phyloP scores from a whole-genome alignment of 2,888 invertebrate species.

The Hyalella azteca region DNA sequence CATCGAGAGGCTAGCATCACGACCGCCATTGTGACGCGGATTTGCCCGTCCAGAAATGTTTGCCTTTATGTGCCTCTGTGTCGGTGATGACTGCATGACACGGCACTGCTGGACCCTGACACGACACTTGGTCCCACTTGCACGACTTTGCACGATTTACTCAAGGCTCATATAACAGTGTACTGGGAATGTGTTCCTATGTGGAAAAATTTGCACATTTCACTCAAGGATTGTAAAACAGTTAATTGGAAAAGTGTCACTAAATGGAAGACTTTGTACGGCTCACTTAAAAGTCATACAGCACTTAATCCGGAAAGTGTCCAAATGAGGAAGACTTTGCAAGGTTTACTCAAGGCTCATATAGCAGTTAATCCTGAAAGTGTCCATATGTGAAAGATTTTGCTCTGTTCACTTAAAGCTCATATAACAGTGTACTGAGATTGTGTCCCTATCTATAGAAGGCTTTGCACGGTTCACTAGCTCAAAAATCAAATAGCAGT shows the following conservation, averaged over 20 bases:
- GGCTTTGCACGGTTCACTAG: neutral
- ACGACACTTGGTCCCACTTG: conserved; percentile 15
- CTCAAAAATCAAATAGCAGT: too few species aligned
- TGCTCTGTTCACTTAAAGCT: neutral
- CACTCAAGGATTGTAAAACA: too few species aligned
- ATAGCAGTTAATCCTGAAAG: too few species aligned
- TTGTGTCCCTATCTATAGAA: neutral
- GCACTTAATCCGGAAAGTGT: too few species aligned
- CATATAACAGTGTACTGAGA: neutral
- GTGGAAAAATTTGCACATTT: neutral
- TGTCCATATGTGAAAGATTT: neutral
- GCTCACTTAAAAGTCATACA: too few species aligned
- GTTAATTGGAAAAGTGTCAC: too few species aligned
- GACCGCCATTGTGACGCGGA: conserved; percentile 34
- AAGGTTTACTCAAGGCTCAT: too few species aligned
- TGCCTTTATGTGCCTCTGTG: conserved; percentile 36
- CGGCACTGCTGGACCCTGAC: conserved; percentile 9
- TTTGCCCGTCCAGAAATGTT: conserved; percentile 33
- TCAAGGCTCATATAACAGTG: neutral
- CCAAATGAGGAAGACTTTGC: too few species aligned
- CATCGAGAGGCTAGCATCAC: conserved; percentile 33
- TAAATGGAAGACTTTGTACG: too few species aligned
- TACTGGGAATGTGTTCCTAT: neutral
- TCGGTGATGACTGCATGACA: conserved; percentile 29
- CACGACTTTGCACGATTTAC: conserved; percentile 14